Base-by-base conservation (phyloP, 2,797 vertebrate species). In the Crypturellus tataupa region DNA sequence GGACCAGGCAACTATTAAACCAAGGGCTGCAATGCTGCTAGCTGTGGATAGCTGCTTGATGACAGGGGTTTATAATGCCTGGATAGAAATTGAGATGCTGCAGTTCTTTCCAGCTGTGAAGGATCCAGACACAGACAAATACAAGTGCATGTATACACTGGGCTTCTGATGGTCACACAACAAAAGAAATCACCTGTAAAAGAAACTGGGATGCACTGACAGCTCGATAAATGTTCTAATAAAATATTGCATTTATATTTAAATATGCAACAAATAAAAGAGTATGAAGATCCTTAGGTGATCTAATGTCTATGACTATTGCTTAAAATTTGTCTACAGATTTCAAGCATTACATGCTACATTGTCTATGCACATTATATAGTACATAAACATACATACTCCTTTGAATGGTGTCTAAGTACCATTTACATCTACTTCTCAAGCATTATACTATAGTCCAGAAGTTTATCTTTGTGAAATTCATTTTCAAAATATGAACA, bases 1-100 rank as follows among this genome's bases (percentile, higher is more conserved):
- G 77, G 55, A 77, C 65, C 87, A 81, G 70, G 81, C 83, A 90
- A 39, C 70, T 47, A 18, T 70, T 69, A 88, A 88, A 92, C 44
- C 21, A 37, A 62, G 37, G 44, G 46, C 37, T 89, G 16, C 47
- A 72, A 46, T 55, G 62, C 17, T 64, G 46, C 35, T 69, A 69
- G 55, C 63, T 91, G 55, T 44, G 59, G 80, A 75, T 49, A 60
- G 23, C 49, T 86, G 49, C 59, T 64, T 65, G 64, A 23, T 65
- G 69, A 24, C 31, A 23, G 5, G 40, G 19, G 65, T 80, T 83
- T 55, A 29, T 68, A 87, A 80, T 42, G 25, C 10, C n/a, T 75
- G 53, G 40, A 1, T 71, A 68, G 80, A 33, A 80, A 62, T 12
- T 35, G 40, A 71, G 64, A 12, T 58, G 31, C 31, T 89, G 21